Evolutionary conservation across 2,888 invertebrate genomes (phyloP), one percentile per base, ranked within the genome.

Genomic region (Orthonychiurus folsomi): DNA sequence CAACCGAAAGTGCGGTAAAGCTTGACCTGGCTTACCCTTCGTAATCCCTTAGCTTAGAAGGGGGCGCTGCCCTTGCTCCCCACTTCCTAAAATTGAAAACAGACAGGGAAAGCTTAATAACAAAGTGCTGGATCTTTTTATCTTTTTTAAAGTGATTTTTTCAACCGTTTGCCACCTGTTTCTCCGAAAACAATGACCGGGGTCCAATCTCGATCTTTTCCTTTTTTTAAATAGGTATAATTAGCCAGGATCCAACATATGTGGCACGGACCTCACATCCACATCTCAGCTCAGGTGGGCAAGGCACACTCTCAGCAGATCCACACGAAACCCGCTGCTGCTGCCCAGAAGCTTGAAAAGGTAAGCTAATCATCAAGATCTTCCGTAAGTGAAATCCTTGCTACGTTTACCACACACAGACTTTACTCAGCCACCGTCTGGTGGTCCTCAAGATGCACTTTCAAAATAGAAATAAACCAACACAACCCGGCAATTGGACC

Each of bases 201-300:
- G 37, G 37, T 37, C 5, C 9, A 37, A 37, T 9, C 37, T 37
- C n/a, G n/a, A 37, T 37, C 37, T 37, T 9, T 15, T 9, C 9
- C n/a, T 15, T 37, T 37, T 37, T 37, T 37, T 37, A 37, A 37
- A 37, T 37, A 37, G 37, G 9, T 37, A 37, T 37, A 37, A 37
- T 37, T 37, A 37, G 37, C 9, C 15, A 37, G 9, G n/a, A n/a
- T n/a, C n/a, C n/a, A n/a, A n/a, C n/a, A n/a, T n/a, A n/a, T n/a
- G n/a, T n/a, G n/a, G n/a, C n/a, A n/a, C n/a, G n/a, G 37, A 37
- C 37, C 37, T 37, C 37, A 37, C 37, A 37, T 37, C 37, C n/a
- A 37, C 5, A 37, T 37, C 15, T 37, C 37, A 5, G 37, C 15
- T 15, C 9, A 37, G 37, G 37, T 37, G 37, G 37, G 37, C 37